Evolutionary conservation across 2,797 vertebrate genomes (phyloP), one percentile per base, ranked within the genome.

Genomic region (Lophius americanus): DNA sequence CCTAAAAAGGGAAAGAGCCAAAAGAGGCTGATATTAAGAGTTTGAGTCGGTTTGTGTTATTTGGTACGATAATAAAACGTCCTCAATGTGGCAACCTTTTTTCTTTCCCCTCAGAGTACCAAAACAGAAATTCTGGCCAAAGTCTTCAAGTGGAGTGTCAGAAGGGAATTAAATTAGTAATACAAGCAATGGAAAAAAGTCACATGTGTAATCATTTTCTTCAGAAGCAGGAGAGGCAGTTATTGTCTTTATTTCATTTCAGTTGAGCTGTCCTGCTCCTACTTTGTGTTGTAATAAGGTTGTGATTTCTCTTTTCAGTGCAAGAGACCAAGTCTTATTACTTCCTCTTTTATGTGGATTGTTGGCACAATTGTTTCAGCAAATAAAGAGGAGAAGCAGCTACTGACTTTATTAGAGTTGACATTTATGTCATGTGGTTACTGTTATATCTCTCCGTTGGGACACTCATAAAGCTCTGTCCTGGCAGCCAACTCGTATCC

Each of bases 361-460:
- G 51, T 52, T 78, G 54, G 54, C 68, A 38, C 23, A 7, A 37
- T 39, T 46, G 53, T 52, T 75, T 79, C 54, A 71, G 49, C 63
- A 67, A 76, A 79, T 69, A 69, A 71, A 73, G 56, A 73, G 60
- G 39, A 73, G 64, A 83, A 62, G 47, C 43, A 64, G 75, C 51
- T 53, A 51, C 58, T 72, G 70, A 71, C 81, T 86, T 82, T 81
- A 83, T 85, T 78, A 64, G 46, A 11, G 63, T 41, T 51, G 71
- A 81, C 82, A 69, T 84, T 82, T 79, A 84, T 87, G 74, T 84
- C 57, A 55, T 76, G 83, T 71, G 44, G 55, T 65, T 61, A 65
- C 64, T 33, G 71, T 73, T 84, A 60, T 60, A 75, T 71, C 82
- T 82, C 76, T 73, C 66, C 52, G n/a, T 4, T 10, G 68, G 73